Evolutionary conservation across 2,797 vertebrate species (phyloP).

Genomic region (Crenichthys baileyi): DNA sequence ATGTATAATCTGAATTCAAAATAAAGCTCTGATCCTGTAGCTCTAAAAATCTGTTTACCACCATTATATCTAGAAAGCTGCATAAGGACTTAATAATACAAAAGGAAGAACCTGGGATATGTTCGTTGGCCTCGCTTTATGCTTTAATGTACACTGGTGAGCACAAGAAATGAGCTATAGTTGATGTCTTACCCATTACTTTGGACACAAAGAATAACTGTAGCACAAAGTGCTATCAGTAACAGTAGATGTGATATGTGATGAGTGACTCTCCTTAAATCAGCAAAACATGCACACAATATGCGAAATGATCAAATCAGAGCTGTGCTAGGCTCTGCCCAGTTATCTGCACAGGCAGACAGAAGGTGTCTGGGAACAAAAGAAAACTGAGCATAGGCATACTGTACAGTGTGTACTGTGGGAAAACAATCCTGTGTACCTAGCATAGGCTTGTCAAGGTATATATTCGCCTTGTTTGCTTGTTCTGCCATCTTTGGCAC

Average conservation of each 20-base stretch:
- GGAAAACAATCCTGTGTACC: slow-evolving; percentile 20
- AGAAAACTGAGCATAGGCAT: slow-evolving; percentile 58
- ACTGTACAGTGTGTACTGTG: slow-evolving; percentile 41
- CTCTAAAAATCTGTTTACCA: neutral
- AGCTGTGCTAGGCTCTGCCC: slow-evolving; percentile 35
- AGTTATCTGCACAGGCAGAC: slow-evolving; percentile 53
- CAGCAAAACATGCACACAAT: slow-evolving; percentile 2
- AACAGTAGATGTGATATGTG: neutral
- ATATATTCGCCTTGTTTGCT: slow-evolving; percentile 58
- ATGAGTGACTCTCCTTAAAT: neutral
- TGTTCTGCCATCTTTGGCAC: slow-evolving; percentile 23
- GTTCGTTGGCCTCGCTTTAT: neutral
- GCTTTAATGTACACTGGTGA: too few relatives aligned
- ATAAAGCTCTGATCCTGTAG: neutral
- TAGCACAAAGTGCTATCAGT: neutral
- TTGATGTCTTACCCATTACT: neutral
- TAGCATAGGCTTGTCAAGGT: slow-evolving; percentile 56
- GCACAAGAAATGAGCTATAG: neutral
- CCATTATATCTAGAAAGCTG: neutral
- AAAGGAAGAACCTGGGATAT: neutral
- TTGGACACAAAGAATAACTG: slow-evolving; percentile 5
- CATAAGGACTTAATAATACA: neutral
- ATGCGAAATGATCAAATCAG: slow-evolving; percentile 18
- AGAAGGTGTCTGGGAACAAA: slow-evolving; percentile 70
- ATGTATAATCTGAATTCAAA: neutral